A percentile compares a stretch with the other conserved stretches of the same genome.
Conservation (phyloP, 2,113 vertebrate genomes). For the Hippocampus zosterae region DNA sequence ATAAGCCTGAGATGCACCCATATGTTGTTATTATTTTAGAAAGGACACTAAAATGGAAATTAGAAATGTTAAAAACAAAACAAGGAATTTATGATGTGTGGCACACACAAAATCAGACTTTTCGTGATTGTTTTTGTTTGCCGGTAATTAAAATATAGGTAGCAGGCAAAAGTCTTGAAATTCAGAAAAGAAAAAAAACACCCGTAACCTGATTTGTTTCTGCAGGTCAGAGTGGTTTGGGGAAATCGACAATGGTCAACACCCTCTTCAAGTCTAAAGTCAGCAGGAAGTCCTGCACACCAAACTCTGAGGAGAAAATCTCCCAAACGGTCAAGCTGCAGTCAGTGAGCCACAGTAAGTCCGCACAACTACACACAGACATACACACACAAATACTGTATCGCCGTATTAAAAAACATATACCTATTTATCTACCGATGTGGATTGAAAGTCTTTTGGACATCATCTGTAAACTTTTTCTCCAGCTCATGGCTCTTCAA, state of each 20-base stretch:
- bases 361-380: neutral
- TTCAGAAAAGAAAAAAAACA: neutral
- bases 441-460: constrained; percentile 12
- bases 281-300: constrained; percentile 77
- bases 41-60: too few relatives aligned
- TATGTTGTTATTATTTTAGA: too few relatives aligned
- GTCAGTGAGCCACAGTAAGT: constrained; percentile 84
- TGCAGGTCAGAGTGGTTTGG: constrained; percentile 91
- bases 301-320: constrained; percentile 67
- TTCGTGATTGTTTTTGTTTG: neutral
- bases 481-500: neutral
- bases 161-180: neutral
- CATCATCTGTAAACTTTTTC: constrained; percentile 32
- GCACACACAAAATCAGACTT: neutral
- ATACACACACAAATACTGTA: constrained; percentile 11
- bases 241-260: constrained; percentile 96
- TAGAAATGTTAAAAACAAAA: too few relatives aligned
- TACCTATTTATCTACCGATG: neutral
- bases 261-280: constrained; percentile 95
- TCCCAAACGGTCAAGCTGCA: constrained; percentile 85
- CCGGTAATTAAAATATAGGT: neutral
- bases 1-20: too few relatives aligned
- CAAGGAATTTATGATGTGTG: too few relatives aligned
- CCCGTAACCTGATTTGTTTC: constrained; percentile 11
- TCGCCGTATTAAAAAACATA: neutral